Conservation (phyloP, 1,140 invertebrate species). For the Drosophila orosa region DNA sequence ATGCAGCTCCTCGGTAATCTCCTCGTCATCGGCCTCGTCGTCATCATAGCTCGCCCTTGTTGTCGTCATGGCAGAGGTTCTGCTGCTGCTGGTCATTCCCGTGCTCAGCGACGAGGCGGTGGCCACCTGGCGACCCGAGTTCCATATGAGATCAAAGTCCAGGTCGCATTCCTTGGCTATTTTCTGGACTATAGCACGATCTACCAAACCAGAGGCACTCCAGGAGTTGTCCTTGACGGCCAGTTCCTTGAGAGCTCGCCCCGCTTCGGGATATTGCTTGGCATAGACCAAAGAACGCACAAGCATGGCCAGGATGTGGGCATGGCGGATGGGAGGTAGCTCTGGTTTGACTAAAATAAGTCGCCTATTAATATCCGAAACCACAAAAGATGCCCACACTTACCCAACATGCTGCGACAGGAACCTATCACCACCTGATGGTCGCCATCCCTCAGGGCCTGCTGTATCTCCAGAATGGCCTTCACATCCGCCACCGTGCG, state of each 20-base stretch:
- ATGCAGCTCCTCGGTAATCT: constrained; percentile 80
- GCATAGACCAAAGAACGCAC: constrained; percentile 68
- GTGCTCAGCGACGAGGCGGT: constrained; percentile 26
- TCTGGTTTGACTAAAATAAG: constrained; percentile 72
- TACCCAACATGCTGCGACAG: constrained; percentile 79
- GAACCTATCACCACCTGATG: constrained; percentile 76
- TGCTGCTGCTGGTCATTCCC: constrained; percentile 53
- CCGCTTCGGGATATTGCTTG: constrained; percentile 78
- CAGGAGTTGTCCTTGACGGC: constrained; percentile 72
- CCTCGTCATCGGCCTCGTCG: constrained; percentile 77
- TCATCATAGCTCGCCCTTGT: constrained; percentile 49
- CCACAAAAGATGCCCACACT: not conserved
- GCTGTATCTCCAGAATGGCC: constrained; percentile 88
- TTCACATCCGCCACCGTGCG: constrained; percentile 86
- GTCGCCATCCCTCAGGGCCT: constrained; percentile 85
- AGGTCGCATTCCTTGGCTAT: constrained; percentile 80
- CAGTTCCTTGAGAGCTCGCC: constrained; percentile 73
- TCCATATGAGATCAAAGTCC: constrained; percentile 82
- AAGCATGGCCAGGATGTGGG: constrained; percentile 76
- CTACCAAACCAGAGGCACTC: constrained; percentile 73
- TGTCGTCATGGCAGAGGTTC: constrained; percentile 28
- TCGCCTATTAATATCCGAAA: not conserved
- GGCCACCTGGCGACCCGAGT: constrained; percentile 55
- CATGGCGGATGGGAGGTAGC: constrained; percentile 75
- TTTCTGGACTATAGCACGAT: constrained; percentile 70